Evolutionary conservation across 2,888 invertebrate species (phyloP), one percentile per base, ranked within the genome.

Genomic region (Agrenia bidenticulata): DNA sequence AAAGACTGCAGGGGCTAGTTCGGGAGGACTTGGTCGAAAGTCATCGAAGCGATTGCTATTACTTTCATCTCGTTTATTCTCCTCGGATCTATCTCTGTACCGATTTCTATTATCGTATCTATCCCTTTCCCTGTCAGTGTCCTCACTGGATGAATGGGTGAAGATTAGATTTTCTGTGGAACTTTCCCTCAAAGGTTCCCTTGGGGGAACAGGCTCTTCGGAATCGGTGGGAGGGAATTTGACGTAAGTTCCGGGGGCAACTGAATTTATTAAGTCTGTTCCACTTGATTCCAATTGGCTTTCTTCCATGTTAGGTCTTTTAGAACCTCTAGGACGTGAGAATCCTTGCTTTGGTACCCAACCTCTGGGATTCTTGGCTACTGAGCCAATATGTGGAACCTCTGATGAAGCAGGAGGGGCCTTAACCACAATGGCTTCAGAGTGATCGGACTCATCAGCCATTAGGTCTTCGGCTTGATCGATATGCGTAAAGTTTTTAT

Each of bases 381-480:
- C 5, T 13, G 51, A 21, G 4, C 5, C n/a, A 9, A 24, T 5
- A 19, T 26, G 4, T 4, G 51, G 51, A 51, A 21, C 24, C 51
- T 51, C 51, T 51, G 9, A 7, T 5, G 51, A 51, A 15, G 24
- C 51, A 0, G 67, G 63, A 13, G 58, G 21, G n/a, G 56, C 51
- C 1, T 58, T 32, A 2, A 67, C 67, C 13, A 55, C 54, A 2
- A 58, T 53, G n/a, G 63, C 55, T 50, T 64, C 61, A 0, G 64
- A 64, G 5, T 15, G 45, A 41, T 68, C 61, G 1, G 67, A 64
- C 50, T 74, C 74, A 15, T 73, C 73, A 9, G 73, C 74, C 66
- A 74, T 66, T 27, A 76, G 60, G 71, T 76, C 76, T 59, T 76
- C 74, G 0, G 66, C 56, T 69, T 73, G 72, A 32, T 76, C 76